These are phyloP conservation scores for Corapipo altera DNA, from an alignment of 2,113 vertebrate genomes.

Conservation along the genomic window DNA sequence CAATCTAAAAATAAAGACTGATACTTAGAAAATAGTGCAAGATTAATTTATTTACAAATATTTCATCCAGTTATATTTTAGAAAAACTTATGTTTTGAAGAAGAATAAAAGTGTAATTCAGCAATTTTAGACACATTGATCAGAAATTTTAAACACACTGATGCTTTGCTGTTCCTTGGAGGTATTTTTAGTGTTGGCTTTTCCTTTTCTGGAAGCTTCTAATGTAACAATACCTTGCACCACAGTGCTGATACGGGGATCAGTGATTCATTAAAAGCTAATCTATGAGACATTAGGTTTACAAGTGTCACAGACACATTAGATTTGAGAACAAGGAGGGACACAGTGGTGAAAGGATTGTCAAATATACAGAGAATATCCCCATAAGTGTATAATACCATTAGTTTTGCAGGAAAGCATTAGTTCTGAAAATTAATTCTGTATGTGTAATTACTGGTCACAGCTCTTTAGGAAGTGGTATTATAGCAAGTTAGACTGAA, in stretches of 20 bases:
- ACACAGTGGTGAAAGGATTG: conserved; percentile 16
- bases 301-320: conserved; percentile 18
- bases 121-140: neutral
- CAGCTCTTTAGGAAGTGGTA: neutral
- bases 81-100: neutral
- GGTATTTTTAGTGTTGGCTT: conserved; percentile 43
- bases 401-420: conserved; percentile 49
- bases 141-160: neutral
- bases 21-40: conserved; percentile 40
- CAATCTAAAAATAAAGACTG: conserved; percentile 46
- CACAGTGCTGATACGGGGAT: conserved; percentile 30
- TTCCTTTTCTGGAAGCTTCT: conserved; percentile 48
- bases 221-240: conserved; percentile 18
- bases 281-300: neutral
- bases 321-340: conserved; percentile 18
- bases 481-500: conserved; percentile 15
- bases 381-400: neutral
- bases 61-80: conserved; percentile 6
- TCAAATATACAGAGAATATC: conserved; percentile 32
- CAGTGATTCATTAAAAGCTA: conserved; percentile 46
- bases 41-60: conserved; percentile 56
- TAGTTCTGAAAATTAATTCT: conserved; percentile 49
- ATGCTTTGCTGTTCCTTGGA: neutral
- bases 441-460: neutral
- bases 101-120: neutral